phyloP scores from a whole-genome alignment of 2,797 vertebrate genomes.

The Toxotes lorentzi region DNA sequence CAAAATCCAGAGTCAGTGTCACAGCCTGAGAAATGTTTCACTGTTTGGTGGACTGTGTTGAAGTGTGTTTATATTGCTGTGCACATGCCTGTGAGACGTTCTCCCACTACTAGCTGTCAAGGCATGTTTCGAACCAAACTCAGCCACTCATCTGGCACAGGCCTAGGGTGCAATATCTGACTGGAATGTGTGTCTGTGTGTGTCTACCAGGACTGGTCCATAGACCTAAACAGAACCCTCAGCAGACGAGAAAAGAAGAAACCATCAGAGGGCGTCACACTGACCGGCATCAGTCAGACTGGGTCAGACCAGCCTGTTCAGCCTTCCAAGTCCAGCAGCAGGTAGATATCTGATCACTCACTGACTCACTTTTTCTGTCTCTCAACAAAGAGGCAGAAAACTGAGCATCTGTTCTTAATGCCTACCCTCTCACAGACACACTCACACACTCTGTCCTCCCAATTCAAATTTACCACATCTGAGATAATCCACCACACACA shows the following conservation, averaged over 20 bases:
- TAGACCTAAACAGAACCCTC: constrained; percentile 95
- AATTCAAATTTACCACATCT: constrained; percentile 20
- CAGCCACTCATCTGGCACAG: background rate
- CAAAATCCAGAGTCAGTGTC: constrained; percentile 22
- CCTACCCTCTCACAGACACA: background rate
- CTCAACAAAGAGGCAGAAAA: background rate
- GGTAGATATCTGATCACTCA: constrained; percentile 61
- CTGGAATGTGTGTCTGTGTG: constrained; percentile 35
- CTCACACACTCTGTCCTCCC: background rate
- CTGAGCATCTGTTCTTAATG: constrained; percentile 4
- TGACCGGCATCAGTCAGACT: constrained; percentile 94
- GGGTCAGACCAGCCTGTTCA: constrained; percentile 86
- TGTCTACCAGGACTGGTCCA: constrained; percentile 91
- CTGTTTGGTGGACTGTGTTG: constrained; percentile 20
- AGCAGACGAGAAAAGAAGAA: constrained; percentile 96
- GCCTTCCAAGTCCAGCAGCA: constrained; percentile 90
- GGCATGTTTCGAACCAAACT: constrained; percentile 28
- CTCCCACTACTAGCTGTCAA: constrained; percentile 11
- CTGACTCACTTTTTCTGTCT: constrained; percentile 20
- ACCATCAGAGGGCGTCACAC: constrained; percentile 91
- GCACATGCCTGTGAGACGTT: constrained; percentile 27
- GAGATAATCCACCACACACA: constrained; percentile 22
- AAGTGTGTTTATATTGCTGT: constrained; percentile 53
- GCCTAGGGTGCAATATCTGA: background rate
- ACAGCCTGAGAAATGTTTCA: constrained; percentile 23